Conservation (phyloP, 2,113 vertebrate species). For the Rhinopithecus roxellana region DNA sequence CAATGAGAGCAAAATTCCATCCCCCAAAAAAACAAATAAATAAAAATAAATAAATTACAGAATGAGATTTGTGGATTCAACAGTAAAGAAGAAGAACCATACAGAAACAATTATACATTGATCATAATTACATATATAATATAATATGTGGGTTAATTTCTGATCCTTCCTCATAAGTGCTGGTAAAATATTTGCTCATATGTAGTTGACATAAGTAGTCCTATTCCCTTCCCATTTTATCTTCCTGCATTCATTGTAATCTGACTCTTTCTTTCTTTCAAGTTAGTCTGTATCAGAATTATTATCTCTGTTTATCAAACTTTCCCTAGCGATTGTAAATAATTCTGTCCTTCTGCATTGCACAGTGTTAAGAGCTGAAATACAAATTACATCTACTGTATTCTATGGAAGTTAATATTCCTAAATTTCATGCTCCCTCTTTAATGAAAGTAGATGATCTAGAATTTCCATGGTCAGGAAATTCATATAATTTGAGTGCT, state of each 20-base stretch:
- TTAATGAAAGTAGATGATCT: neutral
- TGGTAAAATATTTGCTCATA: neutral
- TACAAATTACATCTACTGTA: neutral
- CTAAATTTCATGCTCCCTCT: neutral
- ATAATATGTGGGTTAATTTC: neutral
- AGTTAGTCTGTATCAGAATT: neutral
- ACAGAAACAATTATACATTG: neutral
- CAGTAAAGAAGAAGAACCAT: neutral
- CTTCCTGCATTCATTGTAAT: neutral
- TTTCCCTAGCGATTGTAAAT: neutral
- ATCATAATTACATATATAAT: neutral
- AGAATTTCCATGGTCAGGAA: neutral
- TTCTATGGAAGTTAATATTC: neutral
- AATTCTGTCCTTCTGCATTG: neutral
- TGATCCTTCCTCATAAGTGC: neutral
- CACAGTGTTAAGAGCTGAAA: neutral
- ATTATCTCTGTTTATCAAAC: neutral
- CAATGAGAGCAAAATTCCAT: no score
- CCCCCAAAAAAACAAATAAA: no score
- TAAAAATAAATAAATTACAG: no score
- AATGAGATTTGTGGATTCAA: neutral
- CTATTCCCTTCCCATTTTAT: neutral
- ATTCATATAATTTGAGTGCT: neutral
- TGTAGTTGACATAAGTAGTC: neutral
- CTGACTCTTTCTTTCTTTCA: neutral